These are phyloP conservation scores for Watsonalla binaria DNA, from an alignment of 2,888 invertebrate species.

Conservation along the genomic window DNA sequence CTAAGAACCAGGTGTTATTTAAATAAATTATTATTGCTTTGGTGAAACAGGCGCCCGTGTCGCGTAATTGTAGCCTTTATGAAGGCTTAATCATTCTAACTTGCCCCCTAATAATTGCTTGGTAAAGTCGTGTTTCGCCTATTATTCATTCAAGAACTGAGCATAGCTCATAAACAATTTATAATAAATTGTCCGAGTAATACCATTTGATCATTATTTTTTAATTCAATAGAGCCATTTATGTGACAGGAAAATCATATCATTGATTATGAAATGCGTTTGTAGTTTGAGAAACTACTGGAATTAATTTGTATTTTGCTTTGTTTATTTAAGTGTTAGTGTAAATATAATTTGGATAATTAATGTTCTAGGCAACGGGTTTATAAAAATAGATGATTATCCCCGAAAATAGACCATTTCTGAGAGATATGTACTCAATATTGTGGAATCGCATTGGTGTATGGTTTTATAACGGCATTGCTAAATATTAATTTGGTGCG, in stretches of 20 bases:
- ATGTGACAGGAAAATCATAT: background rate
- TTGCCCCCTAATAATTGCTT: constrained; percentile 13
- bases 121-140: background rate
- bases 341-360: too few relatives aligned
- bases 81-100: constrained; percentile 19
- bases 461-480: too few relatives aligned
- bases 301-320: too few relatives aligned
- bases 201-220: background rate
- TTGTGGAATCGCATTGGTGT: too few relatives aligned
- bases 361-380: too few relatives aligned
- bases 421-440: too few relatives aligned
- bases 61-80: constrained; percentile 29
- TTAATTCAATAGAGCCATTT: background rate
- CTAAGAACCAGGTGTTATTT: constrained; percentile 33
- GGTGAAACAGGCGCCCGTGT: constrained; percentile 22
- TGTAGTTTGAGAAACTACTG: too few relatives aligned
- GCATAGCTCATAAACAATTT: background rate
- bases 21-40: constrained; percentile 44
- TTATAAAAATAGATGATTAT: too few relatives aligned
- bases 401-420: too few relatives aligned
- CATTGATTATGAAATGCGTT: background rate
- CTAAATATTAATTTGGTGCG: background rate
- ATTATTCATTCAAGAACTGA: background rate
- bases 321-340: too few relatives aligned
- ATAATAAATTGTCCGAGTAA: background rate